Percentiles rank a stretch among this genome's conserved stretches.
phyloP scores from a whole-genome alignment of 1,140 invertebrate genomes.

The Babylonia areolata region DNA sequence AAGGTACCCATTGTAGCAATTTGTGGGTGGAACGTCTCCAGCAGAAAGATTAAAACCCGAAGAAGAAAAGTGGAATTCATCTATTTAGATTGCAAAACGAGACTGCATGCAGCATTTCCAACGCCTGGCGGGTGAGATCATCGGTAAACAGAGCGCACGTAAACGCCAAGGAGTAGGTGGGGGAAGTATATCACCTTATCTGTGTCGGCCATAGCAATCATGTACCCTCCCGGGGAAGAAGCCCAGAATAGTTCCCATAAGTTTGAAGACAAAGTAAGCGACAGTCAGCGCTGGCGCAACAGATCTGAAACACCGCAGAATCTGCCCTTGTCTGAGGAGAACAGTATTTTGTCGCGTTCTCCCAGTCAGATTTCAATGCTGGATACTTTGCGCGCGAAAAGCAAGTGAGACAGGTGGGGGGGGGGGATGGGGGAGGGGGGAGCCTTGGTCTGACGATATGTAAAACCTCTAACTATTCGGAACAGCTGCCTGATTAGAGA shows the following conservation, averaged over 20 bases:
- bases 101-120: too few relatives aligned
- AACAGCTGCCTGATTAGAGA: constrained; percentile 2
- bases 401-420: background rate
- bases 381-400: background rate
- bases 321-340: background rate
- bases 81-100: too few relatives aligned
- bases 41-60: too few relatives aligned
- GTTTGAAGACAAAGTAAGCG: background rate
- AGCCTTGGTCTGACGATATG: too few relatives aligned
- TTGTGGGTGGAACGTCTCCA: too few relatives aligned
- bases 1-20: too few relatives aligned
- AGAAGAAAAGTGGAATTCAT: too few relatives aligned
- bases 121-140: too few relatives aligned
- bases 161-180: too few relatives aligned
- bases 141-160: too few relatives aligned
- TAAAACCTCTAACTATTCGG: background rate
- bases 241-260: background rate
- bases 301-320: background rate
- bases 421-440: background rate
- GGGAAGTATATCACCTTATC: too few relatives aligned
- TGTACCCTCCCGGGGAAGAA: background rate
- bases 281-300: background rate
- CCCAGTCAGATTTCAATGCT: background rate
- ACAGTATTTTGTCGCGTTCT: background rate
- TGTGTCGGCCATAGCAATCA: background rate